Conservation (phyloP, 2,113 vertebrate species). For the Rattus norvegicus region GRCr8 NC_086034.1:37233501-37234000, state of each 20-base stretch:
- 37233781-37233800: background rate
- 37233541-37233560: background rate
- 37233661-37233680: background rate
- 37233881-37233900: background rate
- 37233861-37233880: background rate
- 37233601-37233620: background rate
- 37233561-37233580: background rate
- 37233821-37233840: background rate
- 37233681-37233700: constrained; percentile 16
- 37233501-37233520: background rate
- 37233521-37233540: background rate
- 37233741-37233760: background rate
- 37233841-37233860: background rate
- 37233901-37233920: background rate
- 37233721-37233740: background rate
- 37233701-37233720: background rate
- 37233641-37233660: background rate
- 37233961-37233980: background rate
- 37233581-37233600: background rate
- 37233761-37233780: background rate
- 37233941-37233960: background rate
- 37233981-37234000: background rate
- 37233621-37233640: background rate
- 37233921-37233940: background rate
- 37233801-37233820: background rate